These are phyloP conservation scores for Apotomis capreana DNA, from an alignment of 2,888 invertebrate genomes.

Conservation along the genomic window DNA sequence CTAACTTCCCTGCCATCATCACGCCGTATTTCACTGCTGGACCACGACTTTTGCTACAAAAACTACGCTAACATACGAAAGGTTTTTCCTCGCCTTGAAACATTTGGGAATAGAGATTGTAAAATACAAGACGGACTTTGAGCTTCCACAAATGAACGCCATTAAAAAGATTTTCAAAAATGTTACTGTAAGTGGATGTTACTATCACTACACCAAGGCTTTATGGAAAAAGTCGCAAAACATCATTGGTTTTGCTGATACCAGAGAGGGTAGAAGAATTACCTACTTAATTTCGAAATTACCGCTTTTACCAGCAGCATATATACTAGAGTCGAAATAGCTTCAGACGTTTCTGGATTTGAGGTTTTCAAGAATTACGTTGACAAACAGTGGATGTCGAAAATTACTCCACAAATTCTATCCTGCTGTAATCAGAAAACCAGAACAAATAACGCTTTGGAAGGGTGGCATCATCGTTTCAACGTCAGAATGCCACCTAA, in stretches of 20 bases:
- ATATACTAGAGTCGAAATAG: slow-evolving; percentile 1
- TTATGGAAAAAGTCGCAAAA: slow-evolving; percentile 2
- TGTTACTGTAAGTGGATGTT: slow-evolving; percentile 17
- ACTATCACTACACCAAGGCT: slow-evolving; percentile 12
- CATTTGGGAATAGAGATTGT: slow-evolving; percentile 4
- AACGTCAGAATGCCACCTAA: slow-evolving; percentile 5
- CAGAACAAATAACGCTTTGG: slow-evolving; percentile 18
- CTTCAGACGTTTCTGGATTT: slow-evolving; percentile 1
- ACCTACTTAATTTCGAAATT: not conserved
- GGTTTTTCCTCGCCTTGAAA: slow-evolving; percentile 13
- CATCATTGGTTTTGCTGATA: not conserved
- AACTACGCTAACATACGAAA: slow-evolving; percentile 8
- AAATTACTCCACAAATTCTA: slow-evolving; percentile 19
- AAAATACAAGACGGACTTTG: slow-evolving; percentile 14
- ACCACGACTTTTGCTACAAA: not conserved
- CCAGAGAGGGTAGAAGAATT: not conserved
- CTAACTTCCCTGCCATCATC: not conserved
- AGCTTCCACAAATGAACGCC: slow-evolving; percentile 18
- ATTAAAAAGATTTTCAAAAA: slow-evolving; percentile 11
- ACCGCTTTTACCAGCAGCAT: not conserved
- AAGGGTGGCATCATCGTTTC: slow-evolving; percentile 23
- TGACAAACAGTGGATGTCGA: slow-evolving; percentile 15
- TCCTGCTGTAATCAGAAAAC: slow-evolving; percentile 10
- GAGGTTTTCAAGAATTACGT: slow-evolving; percentile 9
- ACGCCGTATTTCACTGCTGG: not conserved